Base-by-base conservation (phyloP, 1,140 invertebrate genomes). In the Pissodes strobi region DNA sequence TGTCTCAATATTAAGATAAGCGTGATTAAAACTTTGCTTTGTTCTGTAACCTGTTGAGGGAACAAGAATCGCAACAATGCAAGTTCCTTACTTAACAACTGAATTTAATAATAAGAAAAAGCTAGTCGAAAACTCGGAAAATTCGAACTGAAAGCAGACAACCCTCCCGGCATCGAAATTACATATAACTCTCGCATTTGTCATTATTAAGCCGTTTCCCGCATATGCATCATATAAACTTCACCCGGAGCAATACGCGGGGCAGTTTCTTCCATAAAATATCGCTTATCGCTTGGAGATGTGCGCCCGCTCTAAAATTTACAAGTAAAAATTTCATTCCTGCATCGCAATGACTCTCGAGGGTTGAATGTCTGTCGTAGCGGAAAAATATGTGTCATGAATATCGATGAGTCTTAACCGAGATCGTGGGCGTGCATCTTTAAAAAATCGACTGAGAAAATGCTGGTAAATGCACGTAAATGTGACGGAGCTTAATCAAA, bases 141-240 rank as follows among this genome's bases (percentile, higher is more conserved):
- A 13, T 41, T 13, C 6, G 38, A 15, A 15, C 9, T 15, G 13
- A 8, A 18, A 15, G 13, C 13, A 18, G n/a, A 13, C 8, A 41
- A 41, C 17, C 19, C 41, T 15, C 27, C 12, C 13, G 27, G 27
- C 48, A 27, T 51, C 21, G 22, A 25, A 13, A 25, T 25, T 51
- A 27, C 48, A 51, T 51, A 30, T 37, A 53, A 27, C 48, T 53
- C 30, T 25, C 19, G 22, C 53, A 57, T 57, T 57, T 57, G 53
- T 57, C 53, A 57, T 57, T 57, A 57, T 57, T 57, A 57, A 57
- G 53, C 53, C 39, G 53, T 57, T 57, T 57, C 23, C 39, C 38
- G 53, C 38, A 43, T 45, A 57, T 57, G 53, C 53, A 57, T 57
- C 53, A 57, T 45, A 57, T 57, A 56, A 39, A 56, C 39, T 57